phyloP scores from a whole-genome alignment of 2,797 vertebrate genomes.

The Trematomus bernacchii region DNA sequence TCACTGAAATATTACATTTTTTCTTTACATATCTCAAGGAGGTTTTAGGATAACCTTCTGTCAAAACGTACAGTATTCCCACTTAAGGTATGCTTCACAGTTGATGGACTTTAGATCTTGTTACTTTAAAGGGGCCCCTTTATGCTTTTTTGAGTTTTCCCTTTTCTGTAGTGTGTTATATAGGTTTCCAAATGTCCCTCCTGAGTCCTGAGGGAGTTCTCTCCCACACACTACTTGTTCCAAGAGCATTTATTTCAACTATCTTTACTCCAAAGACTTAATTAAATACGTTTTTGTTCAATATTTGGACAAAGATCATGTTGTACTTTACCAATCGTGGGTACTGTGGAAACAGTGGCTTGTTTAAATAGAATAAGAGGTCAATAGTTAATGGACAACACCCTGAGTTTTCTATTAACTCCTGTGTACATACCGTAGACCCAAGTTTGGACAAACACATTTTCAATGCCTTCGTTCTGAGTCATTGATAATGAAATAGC shows the following conservation, averaged over 20 bases:
- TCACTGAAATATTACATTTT: too few relatives aligned
- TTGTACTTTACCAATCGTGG: slow-evolving; percentile 19
- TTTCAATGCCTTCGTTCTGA: slow-evolving; percentile 3
- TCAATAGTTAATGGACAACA: slow-evolving; percentile 81
- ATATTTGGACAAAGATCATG: slow-evolving; percentile 40
- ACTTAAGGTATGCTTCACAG: too few relatives aligned
- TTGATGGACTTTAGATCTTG: too few relatives aligned
- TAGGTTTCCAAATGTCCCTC: too few relatives aligned
- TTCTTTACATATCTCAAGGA: too few relatives aligned
- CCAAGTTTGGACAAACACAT: slow-evolving; percentile 26
- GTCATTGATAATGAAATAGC: background rate
- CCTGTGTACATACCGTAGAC: slow-evolving; percentile 59
- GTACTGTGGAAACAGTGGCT: slow-evolving; percentile 41
- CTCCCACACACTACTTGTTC: background rate
- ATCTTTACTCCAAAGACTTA: background rate
- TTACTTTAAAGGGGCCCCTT: too few relatives aligned
- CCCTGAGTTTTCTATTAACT: slow-evolving; percentile 73
- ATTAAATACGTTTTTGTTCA: slow-evolving; percentile 11
- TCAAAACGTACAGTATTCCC: too few relatives aligned
- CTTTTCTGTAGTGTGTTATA: too few relatives aligned
- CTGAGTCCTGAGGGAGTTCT: too few relatives aligned
- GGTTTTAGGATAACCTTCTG: too few relatives aligned
- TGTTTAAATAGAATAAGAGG: slow-evolving; percentile 65
- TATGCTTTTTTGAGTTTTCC: too few relatives aligned
- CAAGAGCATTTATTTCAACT: background rate